phyloP scores from a whole-genome alignment of 2,113 vertebrate genomes.

The Neotragus pygmaeus region DNA sequence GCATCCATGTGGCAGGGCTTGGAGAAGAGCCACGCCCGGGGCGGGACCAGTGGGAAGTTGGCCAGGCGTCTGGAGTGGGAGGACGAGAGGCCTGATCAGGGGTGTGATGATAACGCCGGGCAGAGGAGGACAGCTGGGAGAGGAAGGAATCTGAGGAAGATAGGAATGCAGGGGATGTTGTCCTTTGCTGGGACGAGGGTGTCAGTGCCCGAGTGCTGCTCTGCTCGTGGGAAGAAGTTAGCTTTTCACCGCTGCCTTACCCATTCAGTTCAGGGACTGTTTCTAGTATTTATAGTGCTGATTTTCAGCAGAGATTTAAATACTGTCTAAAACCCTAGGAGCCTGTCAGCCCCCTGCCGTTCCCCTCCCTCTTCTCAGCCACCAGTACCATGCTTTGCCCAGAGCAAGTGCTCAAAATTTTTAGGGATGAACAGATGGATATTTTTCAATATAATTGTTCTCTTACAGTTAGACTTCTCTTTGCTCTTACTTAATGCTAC shows the following conservation, averaged over 20 bases:
- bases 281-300: not conserved
- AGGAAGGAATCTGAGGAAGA: not conserved
- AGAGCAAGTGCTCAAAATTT: fast-evolving
- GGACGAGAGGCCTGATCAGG: not conserved
- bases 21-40: not conserved
- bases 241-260: not conserved
- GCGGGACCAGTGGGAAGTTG: not conserved
- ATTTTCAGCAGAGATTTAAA: not conserved
- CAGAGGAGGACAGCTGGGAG: no score
- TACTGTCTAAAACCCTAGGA: fast-evolving
- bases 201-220: not conserved
- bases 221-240: not conserved
- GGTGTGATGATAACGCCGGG: fast-evolving
- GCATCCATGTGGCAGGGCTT: fast-evolving
- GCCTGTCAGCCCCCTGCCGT: no score
- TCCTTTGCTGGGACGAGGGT: no score
- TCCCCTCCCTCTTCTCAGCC: fast-evolving
- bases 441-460: not conserved
- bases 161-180: not conserved
- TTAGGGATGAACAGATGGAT: not conserved
- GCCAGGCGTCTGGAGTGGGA: not conserved
- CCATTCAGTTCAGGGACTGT: fast-evolving
- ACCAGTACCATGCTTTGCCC: fast-evolving
- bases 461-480: not conserved
- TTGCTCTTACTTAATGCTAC: not conserved